Base-by-base conservation (phyloP, 2,113 vertebrate genomes). In the Sphyrna mokarran region DNA sequence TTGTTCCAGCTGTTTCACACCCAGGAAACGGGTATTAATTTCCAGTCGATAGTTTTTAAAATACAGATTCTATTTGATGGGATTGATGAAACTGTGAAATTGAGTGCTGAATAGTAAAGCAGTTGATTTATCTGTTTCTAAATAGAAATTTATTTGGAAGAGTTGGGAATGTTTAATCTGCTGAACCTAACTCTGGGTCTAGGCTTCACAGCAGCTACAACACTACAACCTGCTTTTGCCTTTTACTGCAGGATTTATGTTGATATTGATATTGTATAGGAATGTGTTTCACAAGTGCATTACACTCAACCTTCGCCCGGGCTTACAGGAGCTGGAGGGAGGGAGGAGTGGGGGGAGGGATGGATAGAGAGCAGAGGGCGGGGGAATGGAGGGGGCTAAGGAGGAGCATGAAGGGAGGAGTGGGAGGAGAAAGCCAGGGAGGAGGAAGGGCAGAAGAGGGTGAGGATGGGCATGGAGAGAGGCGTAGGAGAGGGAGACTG, bases 231-330 rank as follows among this genome's bases (percentile, higher is more conserved):
- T 96, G 96, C 96, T 97, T 96, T 96, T 96, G 97, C 97, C 97
- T 98, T 98, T 98, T 97, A 97, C 97, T 97, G 97, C 96, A 33
- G 96, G 97, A 97, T 97, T 97, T 97, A 97, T 97, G 96, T 96
- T 97, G 97, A 96, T 96, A 40, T 63, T 94, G 91, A 94, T 63
- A 94, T 22, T 33, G 68, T 58, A 23, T 93, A 95, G 95, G 96
- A 97, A 96, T 97, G 96, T 96, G 96, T 95, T 96, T 94, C 43
- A 10, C 90, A 96, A 96, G 96, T 96, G 95, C 97, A 96, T 94
- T 96, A 96, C 96, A 96, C 97, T 96, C 96, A 96, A 95, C 96
- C 96, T 95, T 97, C 96, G 0, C 97, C 96, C 95, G 96, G 96
- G 96, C 96, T 96, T 22, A 0, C 48, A 4, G 37, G 58, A 16